Evolutionary conservation across 2,888 invertebrate genomes (phyloP).

Genomic region (Halocaridina rubra): DNA sequence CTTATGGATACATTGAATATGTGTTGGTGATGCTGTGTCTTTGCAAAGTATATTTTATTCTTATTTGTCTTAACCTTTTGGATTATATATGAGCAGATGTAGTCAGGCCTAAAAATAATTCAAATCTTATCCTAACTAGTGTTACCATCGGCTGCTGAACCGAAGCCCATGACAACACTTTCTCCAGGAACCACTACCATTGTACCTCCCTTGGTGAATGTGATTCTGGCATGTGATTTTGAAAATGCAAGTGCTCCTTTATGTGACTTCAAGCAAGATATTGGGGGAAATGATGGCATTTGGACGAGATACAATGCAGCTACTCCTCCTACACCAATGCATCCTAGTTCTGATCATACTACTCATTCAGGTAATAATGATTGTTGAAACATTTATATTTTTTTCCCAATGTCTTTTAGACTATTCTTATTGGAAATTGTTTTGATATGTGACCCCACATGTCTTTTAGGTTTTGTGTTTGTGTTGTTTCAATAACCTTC

Average conservation of each 20-base stretch:
- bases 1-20: no score
- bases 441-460: no score
- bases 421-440: no score
- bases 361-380: neutral
- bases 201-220: neutral
- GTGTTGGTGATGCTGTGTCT: no score
- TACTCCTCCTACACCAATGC: slow-evolving; percentile 3
- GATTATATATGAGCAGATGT: no score
- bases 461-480: no score
- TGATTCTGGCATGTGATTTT: slow-evolving; percentile 9
- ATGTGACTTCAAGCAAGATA: slow-evolving; percentile 21
- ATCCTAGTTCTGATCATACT: slow-evolving; percentile 36
- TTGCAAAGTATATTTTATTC: no score
- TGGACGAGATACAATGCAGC: slow-evolving; percentile 18
- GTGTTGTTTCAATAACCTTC: no score
- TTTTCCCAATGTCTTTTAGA: neutral
- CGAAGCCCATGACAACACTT: neutral
- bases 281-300: neutral
- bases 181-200: neutral
- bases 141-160: neutral
- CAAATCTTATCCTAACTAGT: no score
- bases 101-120: no score
- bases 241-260: slow-evolving; percentile 19
- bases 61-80: no score
- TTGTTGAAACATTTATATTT: neutral